phyloP scores from a whole-genome alignment of 2,113 vertebrate genomes.

The Chionodraco myersi region DNA sequence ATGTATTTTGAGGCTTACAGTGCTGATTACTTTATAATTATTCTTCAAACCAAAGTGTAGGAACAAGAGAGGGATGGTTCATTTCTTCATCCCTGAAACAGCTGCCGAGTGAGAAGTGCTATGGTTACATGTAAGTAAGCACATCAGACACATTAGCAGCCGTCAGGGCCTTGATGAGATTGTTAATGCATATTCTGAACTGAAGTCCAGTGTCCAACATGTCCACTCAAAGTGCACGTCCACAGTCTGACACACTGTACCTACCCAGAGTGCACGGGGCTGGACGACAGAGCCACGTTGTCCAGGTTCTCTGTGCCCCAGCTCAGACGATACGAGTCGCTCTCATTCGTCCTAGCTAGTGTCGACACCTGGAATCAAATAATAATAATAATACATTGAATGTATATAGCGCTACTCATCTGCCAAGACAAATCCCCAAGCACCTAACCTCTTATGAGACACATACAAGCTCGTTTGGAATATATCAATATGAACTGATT shows the following conservation, averaged over 20 bases:
- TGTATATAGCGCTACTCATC: too few relatives aligned
- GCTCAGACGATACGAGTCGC: constrained; percentile 90
- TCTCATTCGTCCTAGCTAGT: constrained; percentile 89
- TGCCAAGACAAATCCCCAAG: too few relatives aligned
- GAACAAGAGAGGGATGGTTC: not conserved
- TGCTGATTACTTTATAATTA: not conserved
- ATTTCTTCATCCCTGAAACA: not conserved
- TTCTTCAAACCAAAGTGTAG: not conserved
- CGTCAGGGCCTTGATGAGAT: not conserved
- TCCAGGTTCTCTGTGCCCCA: constrained; percentile 95
- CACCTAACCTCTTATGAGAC: not conserved
- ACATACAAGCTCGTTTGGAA: not conserved
- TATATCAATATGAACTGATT: not conserved
- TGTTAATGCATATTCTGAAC: not conserved
- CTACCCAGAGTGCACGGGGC: constrained; percentile 96
- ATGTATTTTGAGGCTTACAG: not conserved
- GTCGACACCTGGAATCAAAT: constrained; percentile 81
- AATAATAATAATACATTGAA: not conserved
- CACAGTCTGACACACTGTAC: constrained; percentile 56
- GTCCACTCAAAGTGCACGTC: too few relatives aligned
- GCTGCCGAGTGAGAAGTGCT: not conserved
- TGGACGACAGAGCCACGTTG: constrained; percentile 95
- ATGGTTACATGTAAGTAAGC: not conserved
- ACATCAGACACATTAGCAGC: not conserved
- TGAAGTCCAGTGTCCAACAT: too few relatives aligned